phyloP scores from a whole-genome alignment of 2,888 invertebrate species.

The Cerastoderma edule region DNA sequence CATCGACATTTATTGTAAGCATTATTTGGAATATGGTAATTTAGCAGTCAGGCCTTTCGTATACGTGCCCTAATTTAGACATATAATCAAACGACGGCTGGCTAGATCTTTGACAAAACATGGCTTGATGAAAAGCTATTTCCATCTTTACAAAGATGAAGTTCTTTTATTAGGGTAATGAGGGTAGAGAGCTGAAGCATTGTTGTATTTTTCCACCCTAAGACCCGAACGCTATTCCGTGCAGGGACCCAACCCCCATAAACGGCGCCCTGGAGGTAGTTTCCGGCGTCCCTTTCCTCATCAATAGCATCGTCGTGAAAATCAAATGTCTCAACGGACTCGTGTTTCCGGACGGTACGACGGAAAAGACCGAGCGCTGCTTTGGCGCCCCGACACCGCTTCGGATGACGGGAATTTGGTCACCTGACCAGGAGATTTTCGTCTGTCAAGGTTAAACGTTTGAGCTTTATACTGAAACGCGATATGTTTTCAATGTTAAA shows the following conservation, averaged over 20 bases:
- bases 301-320: slow-evolving; percentile 20
- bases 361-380: slow-evolving; percentile 20
- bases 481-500: too few species aligned
- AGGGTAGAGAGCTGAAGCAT: background rate
- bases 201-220: background rate
- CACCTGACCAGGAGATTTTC: slow-evolving; percentile 4
- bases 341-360: slow-evolving; percentile 22
- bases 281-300: slow-evolving; percentile 24
- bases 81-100: too few species aligned
- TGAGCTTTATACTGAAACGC: too few species aligned
- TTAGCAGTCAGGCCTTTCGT: too few species aligned
- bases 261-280: slow-evolving; percentile 23
- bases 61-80: too few species aligned
- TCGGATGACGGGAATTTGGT: slow-evolving; percentile 26
- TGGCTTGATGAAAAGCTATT: background rate
- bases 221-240: slow-evolving; percentile 14
- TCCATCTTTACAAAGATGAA: background rate
- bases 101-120: background rate
- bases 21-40: too few species aligned
- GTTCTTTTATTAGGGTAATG: background rate
- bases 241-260: slow-evolving; percentile 25
- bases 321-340: slow-evolving; percentile 19
- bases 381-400: slow-evolving; percentile 25
- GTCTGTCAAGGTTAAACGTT: slow-evolving; percentile 24
- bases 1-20: too few species aligned